Base-by-base conservation (phyloP, 2,888 invertebrate species). In the Cryptocheilus praepositus region DNA sequence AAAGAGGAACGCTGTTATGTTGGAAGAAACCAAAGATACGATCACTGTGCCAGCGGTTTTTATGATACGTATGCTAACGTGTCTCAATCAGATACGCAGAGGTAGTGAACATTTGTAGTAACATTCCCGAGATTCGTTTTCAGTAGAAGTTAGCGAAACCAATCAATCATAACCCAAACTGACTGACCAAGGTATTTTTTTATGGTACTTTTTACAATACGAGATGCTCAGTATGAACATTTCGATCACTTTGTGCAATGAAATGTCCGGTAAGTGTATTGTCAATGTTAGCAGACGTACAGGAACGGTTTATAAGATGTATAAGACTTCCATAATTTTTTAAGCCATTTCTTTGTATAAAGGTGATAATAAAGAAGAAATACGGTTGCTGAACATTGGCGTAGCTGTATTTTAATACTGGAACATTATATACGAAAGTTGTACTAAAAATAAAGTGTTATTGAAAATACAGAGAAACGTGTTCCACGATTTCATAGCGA, bases 31-130 rank as follows among this genome's bases (percentile, higher is more conserved):
- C 18, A 92, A 93, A 87, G 95, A 96, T 85, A 96, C 96, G 0
- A 94, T 96, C 71, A 96, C 96, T 25, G 95, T 96, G 62, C 96
- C 96, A 43, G 95, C 96, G 18, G 93, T 94, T 60, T 95, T 96
- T 86, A 95, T 96, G 95, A 93, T 96, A 76, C 89, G 93, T 81
- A 93, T 94, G 92, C 86, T 94, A 84, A 92, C 93, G 49, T 93
- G 93, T 82, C 89, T 93, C 73, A 93, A 93, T 88, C 92, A 93
- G 76, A 92, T 92, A 81, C 90, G 93, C 77, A 89, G 92, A 88
- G 89, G 90, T 89, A 86, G 84, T 79, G 83, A 85, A 79, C 82
- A 76, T 76, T 81, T 81, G 80, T 83, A 76, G 81, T 81, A 76
- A 73, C 75, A 73, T 63, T 71, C 62, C 54, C 57, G 57, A 61